Evolutionary conservation across 2,888 invertebrate species (phyloP).

Genomic region (Himalopsyche anomala): DNA sequence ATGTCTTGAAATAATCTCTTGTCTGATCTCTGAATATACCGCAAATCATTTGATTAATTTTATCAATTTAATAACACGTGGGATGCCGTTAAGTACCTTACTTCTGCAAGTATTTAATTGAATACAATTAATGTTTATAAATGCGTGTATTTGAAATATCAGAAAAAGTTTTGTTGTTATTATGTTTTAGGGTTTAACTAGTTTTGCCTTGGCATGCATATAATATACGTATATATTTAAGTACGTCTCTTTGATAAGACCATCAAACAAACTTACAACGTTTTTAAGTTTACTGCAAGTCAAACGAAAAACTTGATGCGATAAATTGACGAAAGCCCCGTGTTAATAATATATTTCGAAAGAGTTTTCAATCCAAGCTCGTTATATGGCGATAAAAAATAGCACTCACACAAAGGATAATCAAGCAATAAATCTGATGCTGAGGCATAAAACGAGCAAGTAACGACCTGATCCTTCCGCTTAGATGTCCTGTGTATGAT

Average conservation of each 20-base stretch:
- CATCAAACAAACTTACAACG: slow-evolving; percentile 21
- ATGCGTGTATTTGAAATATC: too few relatives aligned
- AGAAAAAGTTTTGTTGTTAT: too few relatives aligned
- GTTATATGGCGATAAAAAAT: slow-evolving; percentile 51
- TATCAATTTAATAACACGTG: not conserved
- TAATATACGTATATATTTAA: not conserved
- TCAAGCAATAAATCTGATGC: slow-evolving; percentile 56
- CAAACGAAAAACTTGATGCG: slow-evolving; percentile 27
- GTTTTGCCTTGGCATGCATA: not conserved
- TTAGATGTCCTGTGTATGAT: slow-evolving; percentile 28
- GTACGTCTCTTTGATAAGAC: slow-evolving; percentile 8
- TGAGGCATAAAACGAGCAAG: slow-evolving; percentile 50
- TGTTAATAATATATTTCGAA: slow-evolving; percentile 28
- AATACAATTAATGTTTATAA: too few relatives aligned
- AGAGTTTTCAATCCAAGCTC: slow-evolving; percentile 44
- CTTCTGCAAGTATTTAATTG: too few relatives aligned
- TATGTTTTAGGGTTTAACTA: too few relatives aligned
- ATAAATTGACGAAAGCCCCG: slow-evolving; percentile 23
- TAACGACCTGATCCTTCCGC: slow-evolving; percentile 49
- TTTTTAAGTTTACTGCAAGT: slow-evolving; percentile 7
- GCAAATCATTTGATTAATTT: not conserved
- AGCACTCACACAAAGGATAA: slow-evolving; percentile 49
- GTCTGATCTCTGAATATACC: not conserved
- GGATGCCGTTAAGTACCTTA: not conserved
- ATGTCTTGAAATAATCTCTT: not conserved